A percentile compares a stretch with the other conserved stretches of the same genome.
Evolutionary conservation across 2,888 invertebrate species (phyloP).

Genomic region (Herminia tarsipennalis): DNA sequence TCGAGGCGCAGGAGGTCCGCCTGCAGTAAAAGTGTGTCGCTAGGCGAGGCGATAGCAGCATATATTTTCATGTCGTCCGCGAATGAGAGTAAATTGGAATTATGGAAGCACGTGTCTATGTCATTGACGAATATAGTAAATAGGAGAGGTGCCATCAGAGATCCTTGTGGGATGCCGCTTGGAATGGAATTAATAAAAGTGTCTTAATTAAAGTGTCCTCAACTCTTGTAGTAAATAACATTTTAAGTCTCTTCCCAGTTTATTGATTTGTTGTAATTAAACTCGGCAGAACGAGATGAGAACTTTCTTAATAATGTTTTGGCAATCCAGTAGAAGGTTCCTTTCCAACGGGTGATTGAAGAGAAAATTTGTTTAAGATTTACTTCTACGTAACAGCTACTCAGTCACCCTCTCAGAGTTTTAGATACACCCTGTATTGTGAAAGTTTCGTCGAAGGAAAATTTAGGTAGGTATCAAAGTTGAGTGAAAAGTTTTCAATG

Average conservation of each 20-base stretch:
- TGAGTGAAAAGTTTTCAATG: constrained; percentile 78
- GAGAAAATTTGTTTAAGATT: constrained; percentile 64
- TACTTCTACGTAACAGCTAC: constrained; percentile 54
- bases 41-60: too few relatives aligned
- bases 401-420: constrained; percentile 56
- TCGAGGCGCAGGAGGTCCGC: too few relatives aligned
- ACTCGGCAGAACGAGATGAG: constrained; percentile 46
- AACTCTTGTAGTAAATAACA: constrained; percentile 27
- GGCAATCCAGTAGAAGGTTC: constrained; percentile 50
- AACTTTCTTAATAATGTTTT: constrained; percentile 64
- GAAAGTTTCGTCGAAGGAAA: constrained; percentile 67
- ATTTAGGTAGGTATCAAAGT: constrained; percentile 78
- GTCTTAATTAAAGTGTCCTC: constrained; percentile 19
- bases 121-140: too few relatives aligned
- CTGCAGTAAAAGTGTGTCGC: too few relatives aligned
- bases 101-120: too few relatives aligned
- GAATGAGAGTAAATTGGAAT: too few relatives aligned
- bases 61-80: too few relatives aligned
- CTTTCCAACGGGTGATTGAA: constrained; percentile 55
- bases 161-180: too few relatives aligned
- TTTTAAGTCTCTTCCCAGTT: constrained; percentile 31
- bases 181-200: too few relatives aligned
- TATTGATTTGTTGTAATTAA: constrained; percentile 54
- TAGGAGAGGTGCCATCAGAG: too few relatives aligned
- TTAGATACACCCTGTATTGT: constrained; percentile 68